Base-by-base conservation (phyloP, 2,113 vertebrate genomes). In the Onychostruthus taczanowskii region DNA sequence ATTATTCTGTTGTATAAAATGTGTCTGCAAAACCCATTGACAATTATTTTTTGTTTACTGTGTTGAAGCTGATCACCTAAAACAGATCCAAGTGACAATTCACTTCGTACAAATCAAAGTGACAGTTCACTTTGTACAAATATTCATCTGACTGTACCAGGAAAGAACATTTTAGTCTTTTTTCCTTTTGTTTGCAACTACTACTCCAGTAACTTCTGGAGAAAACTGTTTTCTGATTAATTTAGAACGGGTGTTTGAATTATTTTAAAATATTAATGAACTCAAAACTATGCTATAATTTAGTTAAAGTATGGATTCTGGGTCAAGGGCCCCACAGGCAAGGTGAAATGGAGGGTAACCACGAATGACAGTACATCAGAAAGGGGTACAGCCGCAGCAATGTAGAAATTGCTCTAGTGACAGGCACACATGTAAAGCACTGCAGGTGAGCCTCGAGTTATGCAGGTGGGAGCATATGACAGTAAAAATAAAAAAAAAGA, bases 11-110 rank as follows among this genome's bases (percentile, higher is more conserved):
- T 12, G 27, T 18, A 39, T 46, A 33, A 69, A 75, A 74, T 22
- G 2, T 35, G 3, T 41, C 24, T 81, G 16, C 0, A 1, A 39
- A 23, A 5, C 1, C 6, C 2, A 2, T 11, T 88, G 23, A 24
- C 20, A 59, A 21, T 33, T 63, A 7, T 28, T 49, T 61, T 62
- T 55, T 79, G 31, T 59, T 78, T 58, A 0, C 11, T 72, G 0
- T 72, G 12, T 47, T 80, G 35, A 88, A 76, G 19, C 8, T 85
- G 27, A 72, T 87, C 3, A 18, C 79, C 16, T 62, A 37, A 75
- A 73, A 33, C 2, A 33, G 11, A 75, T 58, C 2, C 47, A 72
- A 91, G 4, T 66, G 58, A 61, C 13, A 61, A 50, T 46, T 66
- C 8, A 41, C 4, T 61, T 75, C 17, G 2, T 68, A 33, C 2